phyloP scores from a whole-genome alignment of 2,113 vertebrate genomes.

The Piliocolobus tephrosceles region DNA sequence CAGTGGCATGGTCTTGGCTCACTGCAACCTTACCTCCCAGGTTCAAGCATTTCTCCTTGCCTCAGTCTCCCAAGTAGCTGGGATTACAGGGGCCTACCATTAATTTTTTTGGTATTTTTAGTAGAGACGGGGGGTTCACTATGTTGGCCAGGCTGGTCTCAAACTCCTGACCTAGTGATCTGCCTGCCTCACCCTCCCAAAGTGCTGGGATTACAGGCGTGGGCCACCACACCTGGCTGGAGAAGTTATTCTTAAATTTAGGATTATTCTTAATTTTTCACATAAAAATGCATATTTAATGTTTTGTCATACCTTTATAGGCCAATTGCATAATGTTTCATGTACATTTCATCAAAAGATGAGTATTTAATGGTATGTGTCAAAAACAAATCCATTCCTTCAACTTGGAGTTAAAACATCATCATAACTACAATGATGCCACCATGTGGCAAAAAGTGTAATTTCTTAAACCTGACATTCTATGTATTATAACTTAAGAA shows the following conservation, averaged over 20 bases:
- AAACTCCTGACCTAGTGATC: too few species aligned
- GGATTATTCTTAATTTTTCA: constrained; percentile 38
- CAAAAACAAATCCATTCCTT: constrained; percentile 56
- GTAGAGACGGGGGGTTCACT: too few species aligned
- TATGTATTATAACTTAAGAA: not conserved
- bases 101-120: too few species aligned
- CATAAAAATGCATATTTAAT: constrained; percentile 6
- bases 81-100: too few species aligned
- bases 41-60: too few species aligned
- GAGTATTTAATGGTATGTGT: constrained; percentile 54
- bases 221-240: too few species aligned
- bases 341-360: constrained; percentile 50
- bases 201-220: too few species aligned
- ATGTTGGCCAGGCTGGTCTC: too few species aligned
- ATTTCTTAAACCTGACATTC: not conserved
- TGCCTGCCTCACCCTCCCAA: too few species aligned
- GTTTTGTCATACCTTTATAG: constrained; percentile 45
- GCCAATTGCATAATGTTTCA: constrained; percentile 38
- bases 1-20: too few species aligned
- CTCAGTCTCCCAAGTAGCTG: too few species aligned
- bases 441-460: constrained; percentile 56
- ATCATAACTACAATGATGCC: constrained; percentile 63
- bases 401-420: not conserved
- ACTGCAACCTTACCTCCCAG: too few species aligned
- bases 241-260: constrained; percentile 43